Percentiles rank a stretch among this genome's conserved stretches.
Conservation (phyloP, 2,113 vertebrate genomes). For the Zootoca vivipara region DNA sequence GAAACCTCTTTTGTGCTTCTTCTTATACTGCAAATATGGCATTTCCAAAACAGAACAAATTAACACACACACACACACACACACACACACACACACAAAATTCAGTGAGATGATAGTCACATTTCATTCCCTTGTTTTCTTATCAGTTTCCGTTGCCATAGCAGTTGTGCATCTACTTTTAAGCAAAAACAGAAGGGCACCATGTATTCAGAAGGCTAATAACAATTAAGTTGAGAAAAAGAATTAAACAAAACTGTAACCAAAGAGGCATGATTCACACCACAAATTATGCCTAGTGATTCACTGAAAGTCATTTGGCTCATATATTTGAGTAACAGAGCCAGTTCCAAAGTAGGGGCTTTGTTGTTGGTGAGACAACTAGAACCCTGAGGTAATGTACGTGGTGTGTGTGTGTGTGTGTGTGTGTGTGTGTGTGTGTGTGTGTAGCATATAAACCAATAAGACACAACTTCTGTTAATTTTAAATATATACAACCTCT, state of each 20-base stretch:
- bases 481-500: too few species aligned
- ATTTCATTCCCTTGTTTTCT: background rate
- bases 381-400: background rate
- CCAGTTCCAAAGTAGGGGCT: background rate
- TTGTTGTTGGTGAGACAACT: background rate
- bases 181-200: background rate
- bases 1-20: too few species aligned
- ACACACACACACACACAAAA: background rate
- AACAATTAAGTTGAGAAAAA: background rate
- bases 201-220: background rate
- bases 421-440: too few species aligned
- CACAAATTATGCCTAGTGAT: background rate
- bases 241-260: background rate
- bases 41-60: background rate
- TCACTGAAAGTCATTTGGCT: background rate
- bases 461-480: background rate
- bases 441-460: background rate
- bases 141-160: background rate
- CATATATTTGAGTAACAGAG: background rate
- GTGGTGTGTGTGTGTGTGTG: too few species aligned
- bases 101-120: background rate
- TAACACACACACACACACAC: background rate
- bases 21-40: background rate
- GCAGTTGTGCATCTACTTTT: background rate
- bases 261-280: background rate